phyloP scores from a whole-genome alignment of 2,888 invertebrate species.

The Nymphalis c-album region DNA sequence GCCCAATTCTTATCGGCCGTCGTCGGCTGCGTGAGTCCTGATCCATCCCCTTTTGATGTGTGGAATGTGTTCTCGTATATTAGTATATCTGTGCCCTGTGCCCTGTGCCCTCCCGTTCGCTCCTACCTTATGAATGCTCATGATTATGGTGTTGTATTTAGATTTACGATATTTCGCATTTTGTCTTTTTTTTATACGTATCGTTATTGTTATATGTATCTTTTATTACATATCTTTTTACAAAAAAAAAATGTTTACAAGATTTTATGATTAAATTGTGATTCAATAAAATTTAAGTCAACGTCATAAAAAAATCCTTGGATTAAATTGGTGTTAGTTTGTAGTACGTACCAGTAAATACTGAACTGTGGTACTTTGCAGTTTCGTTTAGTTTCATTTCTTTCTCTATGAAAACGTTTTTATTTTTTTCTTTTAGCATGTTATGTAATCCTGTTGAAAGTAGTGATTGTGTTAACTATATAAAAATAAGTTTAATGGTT shows the following conservation, averaged over 20 bases:
- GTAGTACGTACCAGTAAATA: constrained; percentile 29
- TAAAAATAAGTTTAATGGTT: constrained; percentile 4
- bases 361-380: constrained; percentile 21
- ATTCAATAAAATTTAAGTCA: constrained; percentile 7
- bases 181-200: constrained; percentile 41
- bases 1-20: constrained; percentile 72
- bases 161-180: constrained; percentile 44
- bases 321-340: constrained; percentile 32
- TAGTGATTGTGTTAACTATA: constrained; percentile 5
- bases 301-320: constrained; percentile 15
- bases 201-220: constrained; percentile 36
- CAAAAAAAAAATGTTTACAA: background rate
- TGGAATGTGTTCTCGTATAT: constrained; percentile 69
- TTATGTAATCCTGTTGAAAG: constrained; percentile 22
- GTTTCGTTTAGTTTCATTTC: constrained; percentile 26
- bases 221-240: background rate
- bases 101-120: constrained; percentile 46
- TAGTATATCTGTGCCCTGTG: constrained; percentile 55
- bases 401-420: constrained; percentile 19
- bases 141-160: constrained; percentile 63
- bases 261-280: background rate
- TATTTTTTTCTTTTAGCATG: constrained; percentile 33
- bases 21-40: constrained; percentile 77
- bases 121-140: constrained; percentile 57
- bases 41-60: constrained; percentile 73